Percentiles rank a stretch among this genome's conserved stretches.
Evolutionary conservation across 2,888 invertebrate genomes (phyloP).

Genomic region (Antheraea assamensis): DNA sequence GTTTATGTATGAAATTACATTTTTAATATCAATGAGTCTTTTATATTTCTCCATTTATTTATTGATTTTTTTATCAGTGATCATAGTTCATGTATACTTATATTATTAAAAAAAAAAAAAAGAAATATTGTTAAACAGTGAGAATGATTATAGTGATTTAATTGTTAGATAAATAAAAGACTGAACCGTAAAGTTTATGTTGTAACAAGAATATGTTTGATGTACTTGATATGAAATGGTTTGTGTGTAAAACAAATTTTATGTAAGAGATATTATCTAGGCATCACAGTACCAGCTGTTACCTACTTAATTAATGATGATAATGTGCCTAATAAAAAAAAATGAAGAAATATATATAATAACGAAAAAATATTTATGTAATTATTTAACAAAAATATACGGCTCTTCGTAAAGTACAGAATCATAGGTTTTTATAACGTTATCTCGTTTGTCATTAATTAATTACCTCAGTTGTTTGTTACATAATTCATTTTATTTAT

Average conservation of each 20-base stretch:
- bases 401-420: constrained; percentile 22
- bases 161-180: constrained; percentile 60
- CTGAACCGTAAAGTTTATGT: constrained; percentile 60
- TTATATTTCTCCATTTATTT: neutral
- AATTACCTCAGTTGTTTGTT: constrained; percentile 39
- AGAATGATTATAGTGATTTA: constrained; percentile 42
- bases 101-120: neutral
- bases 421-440: constrained; percentile 3
- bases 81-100: neutral
- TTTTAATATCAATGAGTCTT: neutral
- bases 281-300: constrained; percentile 53
- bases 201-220: constrained; percentile 41
- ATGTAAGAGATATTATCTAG: constrained; percentile 48
- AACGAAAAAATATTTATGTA: neutral
- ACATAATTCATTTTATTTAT: constrained; percentile 22
- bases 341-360: constrained; percentile 6
- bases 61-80: neutral
- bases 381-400: neutral
- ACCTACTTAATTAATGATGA: constrained; percentile 44
- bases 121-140: neutral
- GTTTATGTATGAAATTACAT: neutral
- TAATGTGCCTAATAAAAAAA: constrained; percentile 45
- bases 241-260: constrained; percentile 41
- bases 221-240: constrained; percentile 42
- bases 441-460: constrained; percentile 25